phyloP scores from a whole-genome alignment of 92 coral and sea anemone genomes.

The Porites lobata region DNA sequence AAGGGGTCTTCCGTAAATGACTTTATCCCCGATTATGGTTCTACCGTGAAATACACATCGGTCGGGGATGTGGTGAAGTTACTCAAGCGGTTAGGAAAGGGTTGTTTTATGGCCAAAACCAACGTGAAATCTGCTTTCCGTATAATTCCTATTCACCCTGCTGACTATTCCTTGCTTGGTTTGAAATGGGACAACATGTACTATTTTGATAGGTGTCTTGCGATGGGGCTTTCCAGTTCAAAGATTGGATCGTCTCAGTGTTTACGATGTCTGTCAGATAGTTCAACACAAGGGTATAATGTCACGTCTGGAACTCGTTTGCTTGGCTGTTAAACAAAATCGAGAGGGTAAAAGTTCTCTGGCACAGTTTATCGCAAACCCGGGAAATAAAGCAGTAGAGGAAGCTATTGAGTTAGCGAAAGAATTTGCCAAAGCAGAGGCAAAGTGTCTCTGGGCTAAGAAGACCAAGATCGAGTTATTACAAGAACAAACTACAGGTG shows the following conservation, averaged over 20 bases:
- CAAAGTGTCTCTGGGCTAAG: conserved; percentile 10
- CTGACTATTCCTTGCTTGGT: no score
- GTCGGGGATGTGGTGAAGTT: conserved; percentile 25
- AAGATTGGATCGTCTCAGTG: conserved; percentile 14
- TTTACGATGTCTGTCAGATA: conserved; percentile 50
- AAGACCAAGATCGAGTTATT: conserved; percentile 39
- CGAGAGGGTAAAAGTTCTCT: conserved; percentile 56
- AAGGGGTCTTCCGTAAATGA: conserved; percentile 43
- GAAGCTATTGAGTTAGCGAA: conserved; percentile 43
- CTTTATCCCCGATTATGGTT: conserved; percentile 7
- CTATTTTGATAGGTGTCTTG: conserved; percentile 41
- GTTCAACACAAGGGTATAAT: conserved; percentile 23
- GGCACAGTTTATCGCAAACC: conserved; percentile 65
- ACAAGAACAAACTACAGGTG: background rate
- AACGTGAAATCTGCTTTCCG: no score
- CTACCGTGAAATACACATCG: conserved; percentile 43
- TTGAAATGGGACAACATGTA: conserved; percentile 46
- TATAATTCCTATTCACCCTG: no score
- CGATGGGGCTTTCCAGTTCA: conserved; percentile 40
- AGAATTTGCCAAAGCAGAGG: conserved; percentile 56
- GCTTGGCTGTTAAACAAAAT: conserved; percentile 55
- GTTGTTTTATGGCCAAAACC: no score
- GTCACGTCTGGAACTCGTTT: conserved; percentile 46
- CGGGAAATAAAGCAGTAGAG: conserved; percentile 60
- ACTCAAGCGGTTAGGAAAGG: no score